Percentiles rank a stretch among this genome's conserved stretches.
phyloP scores from a whole-genome alignment of 2,888 invertebrate species.

The Lissocephala sabroskyi region DNA sequence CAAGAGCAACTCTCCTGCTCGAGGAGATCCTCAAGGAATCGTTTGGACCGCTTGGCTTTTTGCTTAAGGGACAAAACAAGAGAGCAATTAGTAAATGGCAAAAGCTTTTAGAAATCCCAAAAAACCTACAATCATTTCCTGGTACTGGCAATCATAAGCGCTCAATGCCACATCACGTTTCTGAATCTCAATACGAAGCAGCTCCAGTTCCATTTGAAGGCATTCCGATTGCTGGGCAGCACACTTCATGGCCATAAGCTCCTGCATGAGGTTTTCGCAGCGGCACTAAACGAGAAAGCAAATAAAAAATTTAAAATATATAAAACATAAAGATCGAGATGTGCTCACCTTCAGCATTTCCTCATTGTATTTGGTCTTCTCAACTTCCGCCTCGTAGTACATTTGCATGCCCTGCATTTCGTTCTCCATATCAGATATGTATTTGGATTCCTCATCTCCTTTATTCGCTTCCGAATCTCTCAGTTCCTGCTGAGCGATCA shows the following conservation, averaged over 20 bases:
- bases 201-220: slow-evolving; percentile 46
- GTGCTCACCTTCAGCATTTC: slow-evolving; percentile 37
- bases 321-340: neutral
- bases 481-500: slow-evolving; percentile 25
- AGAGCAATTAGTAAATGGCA: too few species aligned
- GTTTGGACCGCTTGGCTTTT: too few species aligned
- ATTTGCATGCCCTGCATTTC: slow-evolving; percentile 58
- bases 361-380: slow-evolving; percentile 40
- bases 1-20: too few species aligned
- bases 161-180: slow-evolving; percentile 52
- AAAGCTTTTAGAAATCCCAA: neutral
- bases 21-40: too few species aligned
- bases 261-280: slow-evolving; percentile 41
- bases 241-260: slow-evolving; percentile 36
- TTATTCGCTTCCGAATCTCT: slow-evolving; percentile 23
- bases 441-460: slow-evolving; percentile 36
- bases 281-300: slow-evolving; percentile 28
- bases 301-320: neutral
- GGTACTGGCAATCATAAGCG: slow-evolving; percentile 56
- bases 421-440: slow-evolving; percentile 45
- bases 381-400: slow-evolving; percentile 49
- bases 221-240: slow-evolving; percentile 36
- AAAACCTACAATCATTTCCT: slow-evolving; percentile 42
- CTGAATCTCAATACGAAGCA: slow-evolving; percentile 48
- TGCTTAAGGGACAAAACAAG: too few species aligned